A percentile compares a stretch with the other conserved stretches of the same genome.
These are phyloP conservation scores for Melitaea cinxia DNA, from an alignment of 1,140 invertebrate species.

Conservation along the genomic window DNA sequence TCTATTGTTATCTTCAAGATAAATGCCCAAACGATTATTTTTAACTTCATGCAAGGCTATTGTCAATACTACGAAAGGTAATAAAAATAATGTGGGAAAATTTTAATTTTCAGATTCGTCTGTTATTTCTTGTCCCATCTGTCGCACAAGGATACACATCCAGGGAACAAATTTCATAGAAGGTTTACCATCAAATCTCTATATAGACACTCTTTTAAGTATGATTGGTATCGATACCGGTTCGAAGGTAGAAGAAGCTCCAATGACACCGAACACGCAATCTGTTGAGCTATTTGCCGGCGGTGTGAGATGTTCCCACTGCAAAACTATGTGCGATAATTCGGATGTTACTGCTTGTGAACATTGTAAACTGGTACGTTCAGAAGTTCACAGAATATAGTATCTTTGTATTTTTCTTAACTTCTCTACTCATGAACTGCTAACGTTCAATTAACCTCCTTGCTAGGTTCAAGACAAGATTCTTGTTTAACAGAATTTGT, in stretches of 20 bases:
- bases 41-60: too few species aligned
- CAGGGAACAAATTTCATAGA: constrained; percentile 68
- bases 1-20: too few species aligned
- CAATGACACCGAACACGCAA: constrained; percentile 46
- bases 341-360: constrained; percentile 73
- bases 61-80: too few species aligned
- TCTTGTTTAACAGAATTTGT: too few species aligned
- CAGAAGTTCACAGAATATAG: neutral
- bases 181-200: constrained; percentile 82
- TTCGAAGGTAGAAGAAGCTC: constrained; percentile 36
- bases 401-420: too few species aligned
- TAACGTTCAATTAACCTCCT: too few species aligned
- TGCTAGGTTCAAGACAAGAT: too few species aligned
- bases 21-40: too few species aligned
- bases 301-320: constrained; percentile 69
- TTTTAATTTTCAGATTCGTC: constrained; percentile 55
- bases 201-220: constrained; percentile 81
- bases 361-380: constrained; percentile 82
- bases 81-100: too few species aligned
- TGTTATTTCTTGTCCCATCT: constrained; percentile 69
- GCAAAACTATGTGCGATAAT: constrained; percentile 75
- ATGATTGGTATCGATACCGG: constrained; percentile 59
- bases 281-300: constrained; percentile 55
- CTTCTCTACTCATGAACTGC: too few species aligned
- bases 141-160: constrained; percentile 62